phyloP scores from a whole-genome alignment of 2,797 vertebrate genomes.

The Astyanax mexicanus region DNA sequence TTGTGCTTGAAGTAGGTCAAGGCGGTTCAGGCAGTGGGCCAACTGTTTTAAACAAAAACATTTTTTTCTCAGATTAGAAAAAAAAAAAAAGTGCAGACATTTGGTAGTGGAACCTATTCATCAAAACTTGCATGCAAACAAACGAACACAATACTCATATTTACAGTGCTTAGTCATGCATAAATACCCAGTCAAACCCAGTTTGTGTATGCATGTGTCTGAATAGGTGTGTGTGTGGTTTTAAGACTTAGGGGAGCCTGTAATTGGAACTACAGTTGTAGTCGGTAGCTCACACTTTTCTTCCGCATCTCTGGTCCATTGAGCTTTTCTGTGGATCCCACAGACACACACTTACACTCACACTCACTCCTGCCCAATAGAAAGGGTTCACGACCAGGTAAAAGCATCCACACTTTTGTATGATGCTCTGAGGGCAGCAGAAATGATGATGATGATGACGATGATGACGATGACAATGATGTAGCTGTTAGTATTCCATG shows the following conservation, averaged over 20 bases:
- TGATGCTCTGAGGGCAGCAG: neutral
- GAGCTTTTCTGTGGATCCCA: neutral
- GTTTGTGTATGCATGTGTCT: neutral
- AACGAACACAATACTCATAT: neutral
- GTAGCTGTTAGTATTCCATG: conserved; percentile 2
- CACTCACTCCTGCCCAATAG: neutral
- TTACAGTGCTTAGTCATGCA: neutral
- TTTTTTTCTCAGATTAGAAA: neutral
- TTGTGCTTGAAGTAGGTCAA: neutral
- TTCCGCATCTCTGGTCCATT: neutral
- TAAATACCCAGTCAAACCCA: neutral
- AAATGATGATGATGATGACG: neutral
- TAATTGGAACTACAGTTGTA: neutral
- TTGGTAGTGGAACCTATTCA: neutral
- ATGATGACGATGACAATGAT: neutral
- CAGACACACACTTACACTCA: neutral
- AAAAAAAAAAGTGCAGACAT: neutral
- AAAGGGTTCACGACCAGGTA: neutral
- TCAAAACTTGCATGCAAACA: neutral
- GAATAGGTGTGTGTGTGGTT: neutral
- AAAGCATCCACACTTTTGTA: neutral
- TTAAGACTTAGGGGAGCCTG: neutral
- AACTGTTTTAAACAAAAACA: neutral
- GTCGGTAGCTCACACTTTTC: neutral
- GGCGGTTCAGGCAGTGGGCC: neutral